A percentile compares a stretch with the other conserved stretches of the same genome.
These are phyloP conservation scores for Distichodus sexfasciatus DNA, from an alignment of 2,797 vertebrate genomes.

Conservation along the genomic window DNA sequence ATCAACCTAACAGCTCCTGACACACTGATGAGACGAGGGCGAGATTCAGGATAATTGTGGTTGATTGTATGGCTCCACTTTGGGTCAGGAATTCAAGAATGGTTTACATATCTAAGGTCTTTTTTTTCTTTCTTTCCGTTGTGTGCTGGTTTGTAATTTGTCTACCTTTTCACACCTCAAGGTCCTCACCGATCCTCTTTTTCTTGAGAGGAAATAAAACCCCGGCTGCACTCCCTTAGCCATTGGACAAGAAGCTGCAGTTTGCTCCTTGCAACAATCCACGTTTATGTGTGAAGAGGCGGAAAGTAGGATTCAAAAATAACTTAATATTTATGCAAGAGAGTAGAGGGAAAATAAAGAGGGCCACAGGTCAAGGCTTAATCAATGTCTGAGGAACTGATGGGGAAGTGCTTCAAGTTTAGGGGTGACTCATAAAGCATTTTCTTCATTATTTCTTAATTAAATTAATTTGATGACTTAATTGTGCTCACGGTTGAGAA, in stretches of 20 bases:
- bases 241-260: neutral
- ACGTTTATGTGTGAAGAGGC: neutral
- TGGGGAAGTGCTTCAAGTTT: constrained; percentile 6
- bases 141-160: constrained; percentile 40
- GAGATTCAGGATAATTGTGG: constrained; percentile 67
- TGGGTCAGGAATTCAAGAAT: constrained; percentile 66
- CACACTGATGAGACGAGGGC: constrained; percentile 59
- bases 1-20: constrained; percentile 59
- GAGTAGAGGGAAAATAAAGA: neutral
- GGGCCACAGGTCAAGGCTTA: neutral
- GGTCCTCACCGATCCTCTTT: constrained; percentile 29
- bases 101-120: constrained; percentile 70
- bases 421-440: constrained; percentile 28
- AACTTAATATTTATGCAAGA: neutral
- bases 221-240: constrained; percentile 22
- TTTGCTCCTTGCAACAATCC: neutral
- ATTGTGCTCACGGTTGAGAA: constrained; percentile 7
- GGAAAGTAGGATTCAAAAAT: neutral
- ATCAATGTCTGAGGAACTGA: neutral
- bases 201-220: constrained; percentile 13
- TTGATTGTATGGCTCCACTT: constrained; percentile 66
- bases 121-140: neutral
- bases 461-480: constrained; percentile 19
- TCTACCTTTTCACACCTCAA: constrained; percentile 44
- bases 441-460: constrained; percentile 20